phyloP scores from a whole-genome alignment of 2,888 invertebrate species.

The Macaria liturata region DNA sequence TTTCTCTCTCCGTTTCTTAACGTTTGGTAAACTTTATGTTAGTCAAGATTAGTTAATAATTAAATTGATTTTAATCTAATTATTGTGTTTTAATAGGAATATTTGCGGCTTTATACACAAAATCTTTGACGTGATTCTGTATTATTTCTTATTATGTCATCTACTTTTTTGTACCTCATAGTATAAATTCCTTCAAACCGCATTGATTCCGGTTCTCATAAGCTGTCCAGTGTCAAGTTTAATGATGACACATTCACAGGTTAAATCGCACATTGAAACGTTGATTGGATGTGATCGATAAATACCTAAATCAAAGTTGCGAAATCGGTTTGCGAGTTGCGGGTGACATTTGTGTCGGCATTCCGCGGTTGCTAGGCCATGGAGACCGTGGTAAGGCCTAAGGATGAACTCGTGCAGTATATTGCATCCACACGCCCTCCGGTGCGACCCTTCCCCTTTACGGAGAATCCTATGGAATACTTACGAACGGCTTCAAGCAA shows the following conservation, averaged over 20 bases:
- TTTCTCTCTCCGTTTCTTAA: too few species aligned
- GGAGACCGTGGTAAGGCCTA: conserved; percentile 62
- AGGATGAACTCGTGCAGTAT: conserved; percentile 74
- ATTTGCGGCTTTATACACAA: too few species aligned
- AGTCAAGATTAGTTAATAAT: too few species aligned
- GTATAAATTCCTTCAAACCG: too few species aligned
- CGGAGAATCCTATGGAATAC: conserved; percentile 80
- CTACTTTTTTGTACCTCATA: too few species aligned
- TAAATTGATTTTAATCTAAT: too few species aligned
- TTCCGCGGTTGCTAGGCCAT: conserved; percentile 41
- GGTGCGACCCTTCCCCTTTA: conserved; percentile 79
- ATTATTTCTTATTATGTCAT: too few species aligned
- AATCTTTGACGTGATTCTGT: too few species aligned
- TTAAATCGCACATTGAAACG: conserved; percentile 3
- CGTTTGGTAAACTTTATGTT: too few species aligned
- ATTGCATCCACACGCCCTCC: conserved; percentile 80
- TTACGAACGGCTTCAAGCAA: conserved; percentile 69
- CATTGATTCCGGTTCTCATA: too few species aligned
- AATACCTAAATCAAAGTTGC: conserved; percentile 11
- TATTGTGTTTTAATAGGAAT: too few species aligned
- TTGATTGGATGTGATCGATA: background rate
- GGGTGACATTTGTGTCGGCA: conserved; percentile 53
- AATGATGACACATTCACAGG: conserved; percentile 2
- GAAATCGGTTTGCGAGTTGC: conserved; percentile 16
- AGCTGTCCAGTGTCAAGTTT: too few species aligned